phyloP scores from a whole-genome alignment of 2,888 invertebrate genomes.

The Epinotia nisella region DNA sequence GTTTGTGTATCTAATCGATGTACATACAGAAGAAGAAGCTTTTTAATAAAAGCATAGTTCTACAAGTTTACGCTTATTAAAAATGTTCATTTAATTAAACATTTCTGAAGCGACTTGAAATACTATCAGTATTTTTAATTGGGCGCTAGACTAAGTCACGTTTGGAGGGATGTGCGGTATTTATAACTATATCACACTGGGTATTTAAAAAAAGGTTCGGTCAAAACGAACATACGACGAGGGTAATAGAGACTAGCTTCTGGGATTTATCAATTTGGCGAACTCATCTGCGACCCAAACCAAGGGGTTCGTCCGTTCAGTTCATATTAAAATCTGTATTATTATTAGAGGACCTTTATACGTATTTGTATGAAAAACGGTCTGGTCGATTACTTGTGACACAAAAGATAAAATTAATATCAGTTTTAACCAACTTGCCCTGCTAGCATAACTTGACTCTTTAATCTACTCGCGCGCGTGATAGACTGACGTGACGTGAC shows the following conservation, averaged over 20 bases:
- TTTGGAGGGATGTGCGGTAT: conserved; percentile 23
- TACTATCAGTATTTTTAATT: conserved; percentile 17
- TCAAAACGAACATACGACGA: conserved; percentile 31
- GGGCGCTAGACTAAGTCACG: conserved; percentile 3
- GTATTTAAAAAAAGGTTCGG: conserved; percentile 36
- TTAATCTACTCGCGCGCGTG: too few relatives aligned
- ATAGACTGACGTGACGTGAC: too few relatives aligned
- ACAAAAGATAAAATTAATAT: conserved; percentile 7
- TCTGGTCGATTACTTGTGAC: conserved; percentile 4
- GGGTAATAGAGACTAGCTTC: conserved; percentile 34
- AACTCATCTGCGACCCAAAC: conserved; percentile 38
- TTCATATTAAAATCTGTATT: conserved; percentile 42
- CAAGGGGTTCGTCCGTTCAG: conserved; percentile 36
- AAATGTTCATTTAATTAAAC: conserved; percentile 14
- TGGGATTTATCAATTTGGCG: conserved; percentile 42
- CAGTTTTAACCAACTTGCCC: background rate
- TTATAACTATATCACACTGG: conserved; percentile 31
- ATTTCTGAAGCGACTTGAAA: conserved; percentile 9
- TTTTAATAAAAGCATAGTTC: conserved; percentile 10
- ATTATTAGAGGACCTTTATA: conserved; percentile 29
- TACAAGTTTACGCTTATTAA: background rate
- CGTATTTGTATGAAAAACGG: conserved; percentile 3
- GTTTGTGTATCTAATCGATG: background rate
- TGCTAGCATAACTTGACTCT: too few relatives aligned
- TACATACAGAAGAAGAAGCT: background rate